Evolutionary conservation across 1,140 invertebrate genomes (phyloP).

Genomic region (Bombyx mandarina): DNA sequence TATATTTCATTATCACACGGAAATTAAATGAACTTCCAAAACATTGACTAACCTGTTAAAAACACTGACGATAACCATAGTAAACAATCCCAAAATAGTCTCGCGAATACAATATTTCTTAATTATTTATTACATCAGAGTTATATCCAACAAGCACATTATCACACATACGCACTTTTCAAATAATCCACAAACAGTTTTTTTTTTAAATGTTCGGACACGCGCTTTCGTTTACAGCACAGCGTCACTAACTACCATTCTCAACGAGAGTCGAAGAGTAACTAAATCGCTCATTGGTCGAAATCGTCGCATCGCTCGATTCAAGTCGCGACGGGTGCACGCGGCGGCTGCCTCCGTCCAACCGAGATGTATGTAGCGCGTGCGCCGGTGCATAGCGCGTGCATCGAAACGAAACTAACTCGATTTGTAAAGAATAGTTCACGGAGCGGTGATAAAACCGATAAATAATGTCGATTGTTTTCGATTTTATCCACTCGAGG

Average conservation of each 20-base stretch:
- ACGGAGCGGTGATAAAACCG: too few species aligned
- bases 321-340: slow-evolving; percentile 1
- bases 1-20: too few species aligned
- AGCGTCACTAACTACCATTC: slow-evolving; percentile 19
- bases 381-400: slow-evolving; percentile 15
- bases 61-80: slow-evolving; percentile 65
- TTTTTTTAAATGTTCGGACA: slow-evolving; percentile 25
- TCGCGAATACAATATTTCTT: slow-evolving; percentile 16
- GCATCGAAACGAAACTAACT: slow-evolving; percentile 8
- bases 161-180: slow-evolving; percentile 42
- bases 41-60: slow-evolving; percentile 54
- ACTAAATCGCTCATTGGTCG: slow-evolving; percentile 5
- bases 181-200: slow-evolving; percentile 18
- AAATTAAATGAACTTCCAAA: slow-evolving; percentile 1
- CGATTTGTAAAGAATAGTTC: too few species aligned
- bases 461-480: too few species aligned
- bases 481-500: too few species aligned
- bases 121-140: slow-evolving; percentile 28
- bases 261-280: slow-evolving; percentile 15
- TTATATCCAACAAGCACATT: slow-evolving; percentile 32
- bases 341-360: slow-evolving; percentile 6
- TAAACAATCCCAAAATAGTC: slow-evolving; percentile 47
- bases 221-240: slow-evolving; percentile 29
- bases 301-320: too few species aligned
- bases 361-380: slow-evolving; percentile 32